phyloP scores from a whole-genome alignment of 1,140 invertebrate species.

The Amyelois transitella region DNA sequence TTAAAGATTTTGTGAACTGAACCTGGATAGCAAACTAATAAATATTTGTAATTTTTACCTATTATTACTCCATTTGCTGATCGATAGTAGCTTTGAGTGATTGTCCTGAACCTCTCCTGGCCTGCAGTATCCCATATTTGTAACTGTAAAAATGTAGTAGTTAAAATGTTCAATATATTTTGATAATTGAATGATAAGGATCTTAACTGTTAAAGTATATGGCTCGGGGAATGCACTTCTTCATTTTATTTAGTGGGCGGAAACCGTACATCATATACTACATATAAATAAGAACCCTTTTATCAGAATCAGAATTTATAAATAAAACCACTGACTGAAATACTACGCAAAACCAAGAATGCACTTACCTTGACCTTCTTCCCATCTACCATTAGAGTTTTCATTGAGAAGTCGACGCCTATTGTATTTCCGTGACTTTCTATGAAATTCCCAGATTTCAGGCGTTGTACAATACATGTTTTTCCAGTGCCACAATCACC shows the following conservation, averaged over 20 bases:
- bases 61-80: constrained; percentile 92
- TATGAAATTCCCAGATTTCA: constrained; percentile 94
- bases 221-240: too few relatives aligned
- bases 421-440: constrained; percentile 96
- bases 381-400: constrained; percentile 92
- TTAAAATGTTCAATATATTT: too few relatives aligned
- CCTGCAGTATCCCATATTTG: constrained; percentile 97
- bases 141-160: constrained; percentile 72
- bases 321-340: neutral
- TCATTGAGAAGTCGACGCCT: constrained; percentile 98
- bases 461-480: constrained; percentile 92
- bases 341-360: neutral
- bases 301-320: neutral
- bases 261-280: too few relatives aligned
- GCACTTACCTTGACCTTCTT: constrained; percentile 91
- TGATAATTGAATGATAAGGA: too few relatives aligned
- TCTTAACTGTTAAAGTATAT: too few relatives aligned
- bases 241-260: too few relatives aligned
- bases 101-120: constrained; percentile 93
- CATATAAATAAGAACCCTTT: too few relatives aligned
- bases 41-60: constrained; percentile 29
- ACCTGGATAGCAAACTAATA: neutral
- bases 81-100: constrained; percentile 95
- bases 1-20: neutral
- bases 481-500: constrained; percentile 90